Evolutionary conservation across 2,113 vertebrate species (phyloP).

Genomic region (Thalassoma bifasciatum): DNA sequence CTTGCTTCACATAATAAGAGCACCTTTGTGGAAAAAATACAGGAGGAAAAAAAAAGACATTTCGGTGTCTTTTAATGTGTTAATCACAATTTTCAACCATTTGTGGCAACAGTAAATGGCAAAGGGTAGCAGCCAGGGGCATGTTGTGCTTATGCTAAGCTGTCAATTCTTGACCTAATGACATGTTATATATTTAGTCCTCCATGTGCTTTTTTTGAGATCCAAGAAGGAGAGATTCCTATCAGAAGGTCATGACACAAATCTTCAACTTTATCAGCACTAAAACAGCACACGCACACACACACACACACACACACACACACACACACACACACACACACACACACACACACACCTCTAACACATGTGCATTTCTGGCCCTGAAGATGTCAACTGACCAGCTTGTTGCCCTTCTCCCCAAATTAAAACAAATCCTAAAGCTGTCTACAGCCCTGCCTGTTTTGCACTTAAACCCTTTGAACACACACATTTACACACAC

Average conservation of each 20-base stretch:
- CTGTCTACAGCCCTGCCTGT: slow-evolving; percentile 44
- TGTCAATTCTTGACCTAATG: slow-evolving; percentile 44
- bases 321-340: slow-evolving; percentile 2
- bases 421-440: slow-evolving; percentile 29
- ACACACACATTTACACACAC: slow-evolving; percentile 30
- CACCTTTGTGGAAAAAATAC: slow-evolving; percentile 56
- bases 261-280: slow-evolving; percentile 30
- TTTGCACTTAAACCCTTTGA: slow-evolving; percentile 30
- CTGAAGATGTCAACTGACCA: slow-evolving; percentile 7
- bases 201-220: background rate
- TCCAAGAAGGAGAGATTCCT: slow-evolving; percentile 32
- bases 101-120: slow-evolving; percentile 12
- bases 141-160: slow-evolving; percentile 31
- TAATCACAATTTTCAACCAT: slow-evolving; percentile 28
- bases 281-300: slow-evolving; percentile 1
- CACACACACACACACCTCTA: background rate
- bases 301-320: slow-evolving; percentile 1
- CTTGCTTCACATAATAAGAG: slow-evolving; percentile 60
- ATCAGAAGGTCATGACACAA: slow-evolving; percentile 46
- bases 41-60: background rate
- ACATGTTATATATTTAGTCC: slow-evolving; percentile 49
- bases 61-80: slow-evolving; percentile 35
- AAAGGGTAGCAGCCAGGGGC: slow-evolving; percentile 50
- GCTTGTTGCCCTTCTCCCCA: slow-evolving; percentile 23
- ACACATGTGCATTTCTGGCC: slow-evolving; percentile 26